These are phyloP conservation scores for Platyura marginata DNA, from an alignment of 1,140 invertebrate genomes.

Conservation along the genomic window DNA sequence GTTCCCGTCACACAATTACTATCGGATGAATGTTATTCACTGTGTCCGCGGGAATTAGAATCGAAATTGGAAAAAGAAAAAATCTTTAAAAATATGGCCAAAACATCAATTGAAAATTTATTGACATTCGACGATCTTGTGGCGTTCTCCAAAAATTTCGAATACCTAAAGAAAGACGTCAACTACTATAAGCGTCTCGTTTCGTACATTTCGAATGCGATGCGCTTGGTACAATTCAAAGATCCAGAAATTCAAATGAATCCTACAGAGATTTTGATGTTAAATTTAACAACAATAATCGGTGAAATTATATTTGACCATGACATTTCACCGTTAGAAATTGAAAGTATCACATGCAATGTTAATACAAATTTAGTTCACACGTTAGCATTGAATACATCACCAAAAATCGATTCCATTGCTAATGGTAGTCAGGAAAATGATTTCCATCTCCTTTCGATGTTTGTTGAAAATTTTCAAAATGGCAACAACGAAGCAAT, in stretches of 20 bases:
- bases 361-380: slow-evolving; percentile 37
- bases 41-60: slow-evolving; percentile 10
- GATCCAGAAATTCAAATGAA: slow-evolving; percentile 23
- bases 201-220: slow-evolving; percentile 24
- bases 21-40: slow-evolving; percentile 9
- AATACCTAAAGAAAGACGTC: slow-evolving; percentile 11
- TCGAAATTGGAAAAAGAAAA: slow-evolving; percentile 13
- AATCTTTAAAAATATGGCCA: slow-evolving; percentile 9
- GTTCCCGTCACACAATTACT: slow-evolving; percentile 9
- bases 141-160: slow-evolving; percentile 10
- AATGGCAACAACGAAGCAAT: background rate
- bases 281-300: slow-evolving; percentile 25
- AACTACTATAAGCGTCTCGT: slow-evolving; percentile 25
- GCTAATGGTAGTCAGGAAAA: background rate
- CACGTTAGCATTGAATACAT: slow-evolving; percentile 33
- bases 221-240: slow-evolving; percentile 23
- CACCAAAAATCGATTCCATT: slow-evolving; percentile 18
- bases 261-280: slow-evolving; percentile 20
- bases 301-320: slow-evolving; percentile 35
- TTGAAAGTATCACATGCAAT: slow-evolving; percentile 31
- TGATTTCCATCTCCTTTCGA: background rate
- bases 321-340: slow-evolving; percentile 27
- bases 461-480: background rate
- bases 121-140: background rate
- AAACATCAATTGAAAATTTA: slow-evolving; percentile 8